Conservation (phyloP, 2,113 vertebrate genomes). For the Xiphophorus maculatus region DNA sequence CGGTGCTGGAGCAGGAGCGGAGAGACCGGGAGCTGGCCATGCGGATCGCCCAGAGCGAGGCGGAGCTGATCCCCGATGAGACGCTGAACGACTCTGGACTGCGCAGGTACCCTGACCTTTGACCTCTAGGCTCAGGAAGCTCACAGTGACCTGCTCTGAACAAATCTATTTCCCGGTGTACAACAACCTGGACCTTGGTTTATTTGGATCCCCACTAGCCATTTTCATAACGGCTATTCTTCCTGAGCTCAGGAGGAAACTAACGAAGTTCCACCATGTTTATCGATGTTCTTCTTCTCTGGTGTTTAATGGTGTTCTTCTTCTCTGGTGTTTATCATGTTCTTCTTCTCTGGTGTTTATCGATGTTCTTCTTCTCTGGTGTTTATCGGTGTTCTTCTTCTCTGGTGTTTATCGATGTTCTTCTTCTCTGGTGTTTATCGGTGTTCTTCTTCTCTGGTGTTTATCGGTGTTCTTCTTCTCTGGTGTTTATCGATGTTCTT, state of each 20-base stretch:
- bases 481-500: constrained; percentile 23
- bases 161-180: too few species aligned
- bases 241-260: too few species aligned
- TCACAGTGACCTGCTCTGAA: not conserved
- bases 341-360: too few species aligned
- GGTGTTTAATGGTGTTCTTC: constrained; percentile 5
- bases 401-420: constrained; percentile 18
- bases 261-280: not conserved
- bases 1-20: constrained; percentile 91
- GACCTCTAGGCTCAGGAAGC: not conserved
- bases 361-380: constrained; percentile 35
- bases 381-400: constrained; percentile 24
- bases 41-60: constrained; percentile 92
- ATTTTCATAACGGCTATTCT: too few species aligned
- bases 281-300: constrained; percentile 18
- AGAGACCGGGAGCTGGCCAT: constrained; percentile 93
- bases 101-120: constrained; percentile 82
- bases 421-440: constrained; percentile 23
- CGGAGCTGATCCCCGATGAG: constrained; percentile 94
- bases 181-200: too few species aligned
- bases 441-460: constrained; percentile 36
- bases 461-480: constrained; percentile 34
- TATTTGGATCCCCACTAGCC: too few species aligned
- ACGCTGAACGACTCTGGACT: constrained; percentile 79
- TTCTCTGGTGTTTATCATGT: constrained; percentile 31